Evolutionary conservation across 2,797 vertebrate genomes (phyloP), one percentile per base, ranked within the genome.

Genomic region (Acipenser transmontanus): DNA sequence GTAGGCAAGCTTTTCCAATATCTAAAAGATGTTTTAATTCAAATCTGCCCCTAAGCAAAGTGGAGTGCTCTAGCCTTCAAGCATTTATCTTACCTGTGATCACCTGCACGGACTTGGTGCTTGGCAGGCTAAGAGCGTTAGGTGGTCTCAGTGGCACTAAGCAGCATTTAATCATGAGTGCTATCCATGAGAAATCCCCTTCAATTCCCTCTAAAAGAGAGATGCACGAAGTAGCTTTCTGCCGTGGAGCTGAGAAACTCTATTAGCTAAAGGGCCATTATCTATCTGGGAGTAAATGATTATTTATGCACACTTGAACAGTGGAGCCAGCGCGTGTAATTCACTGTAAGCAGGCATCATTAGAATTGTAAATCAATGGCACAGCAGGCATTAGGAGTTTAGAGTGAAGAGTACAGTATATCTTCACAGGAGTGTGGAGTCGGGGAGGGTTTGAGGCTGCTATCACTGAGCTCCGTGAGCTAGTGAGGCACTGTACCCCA

Each of bases 261-360:
- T 77, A 82, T 87, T 87, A 82, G 52, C 56, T 69, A 73, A 74
- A 73, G 71, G 77, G 83, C 82, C 79, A 81, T 83, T 85, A 81
- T 61, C 5, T 72, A 72, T 61, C 73, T 59, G 71, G 71, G 73
- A 66, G 63, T 66, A 59, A 8, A 66, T 77, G 74, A 82, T 88
- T 87, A 87, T 87, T 88, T 86, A 88, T 88, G 83, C 80, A 83
- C 82, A 87, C 83, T 87, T 85, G 81, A 78, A 77, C 74, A 77
- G 10, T 67, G 81, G 77, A 82, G 82, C 75, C 68, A 78, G 64
- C 65, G 73, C 70, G 76, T 82, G 83, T 88, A 87, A 88, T 87
- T 89, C 84, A 87, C 84, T 82, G 83, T 84, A 86, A 85, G 82
- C 78, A 70, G 74, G 50, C 80, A 87, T 85, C 83, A 85, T 88